Conservation (phyloP, 2,888 invertebrate species). For the Catocala nupta region DNA sequence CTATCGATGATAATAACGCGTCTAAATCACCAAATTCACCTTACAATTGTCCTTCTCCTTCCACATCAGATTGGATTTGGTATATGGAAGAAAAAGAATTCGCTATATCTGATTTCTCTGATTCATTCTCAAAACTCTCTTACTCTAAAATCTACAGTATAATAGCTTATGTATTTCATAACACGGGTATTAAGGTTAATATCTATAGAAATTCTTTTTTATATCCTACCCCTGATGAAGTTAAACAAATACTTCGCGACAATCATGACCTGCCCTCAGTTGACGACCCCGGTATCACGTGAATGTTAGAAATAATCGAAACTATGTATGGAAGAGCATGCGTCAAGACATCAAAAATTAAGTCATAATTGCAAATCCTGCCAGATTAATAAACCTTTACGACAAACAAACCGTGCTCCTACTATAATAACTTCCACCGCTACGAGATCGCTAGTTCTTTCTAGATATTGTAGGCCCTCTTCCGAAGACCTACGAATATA, state of each 20-base stretch:
- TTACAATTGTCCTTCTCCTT: too few species aligned
- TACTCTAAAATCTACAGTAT: slow-evolving; percentile 7
- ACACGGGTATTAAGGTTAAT: slow-evolving; percentile 1
- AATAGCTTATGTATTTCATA: slow-evolving; percentile 6
- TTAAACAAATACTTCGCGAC: slow-evolving; percentile 1
- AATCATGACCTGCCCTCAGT: background rate
- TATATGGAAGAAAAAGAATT: slow-evolving; percentile 8
- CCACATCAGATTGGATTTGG: background rate
- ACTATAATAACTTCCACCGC: slow-evolving; percentile 15
- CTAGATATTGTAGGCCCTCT: slow-evolving; percentile 16
- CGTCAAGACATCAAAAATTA: slow-evolving; percentile 10
- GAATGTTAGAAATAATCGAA: background rate
- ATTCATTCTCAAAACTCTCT: slow-evolving; percentile 7
- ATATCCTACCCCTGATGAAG: slow-evolving; percentile 11
- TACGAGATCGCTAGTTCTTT: slow-evolving; percentile 7
- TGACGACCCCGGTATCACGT: background rate
- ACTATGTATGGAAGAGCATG: too few species aligned
- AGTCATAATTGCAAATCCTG: slow-evolving; percentile 21
- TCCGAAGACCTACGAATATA: slow-evolving; percentile 5
- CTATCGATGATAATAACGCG: too few species aligned
- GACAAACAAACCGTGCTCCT: slow-evolving; percentile 16
- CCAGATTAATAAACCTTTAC: slow-evolving; percentile 22
- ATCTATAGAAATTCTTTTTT: slow-evolving; percentile 12
- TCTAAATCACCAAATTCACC: too few species aligned
- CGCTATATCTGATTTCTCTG: slow-evolving; percentile 4